These are phyloP conservation scores for Hypselothyrea guttata DNA, from an alignment of 2,888 invertebrate genomes.

Conservation along the genomic window DNA sequence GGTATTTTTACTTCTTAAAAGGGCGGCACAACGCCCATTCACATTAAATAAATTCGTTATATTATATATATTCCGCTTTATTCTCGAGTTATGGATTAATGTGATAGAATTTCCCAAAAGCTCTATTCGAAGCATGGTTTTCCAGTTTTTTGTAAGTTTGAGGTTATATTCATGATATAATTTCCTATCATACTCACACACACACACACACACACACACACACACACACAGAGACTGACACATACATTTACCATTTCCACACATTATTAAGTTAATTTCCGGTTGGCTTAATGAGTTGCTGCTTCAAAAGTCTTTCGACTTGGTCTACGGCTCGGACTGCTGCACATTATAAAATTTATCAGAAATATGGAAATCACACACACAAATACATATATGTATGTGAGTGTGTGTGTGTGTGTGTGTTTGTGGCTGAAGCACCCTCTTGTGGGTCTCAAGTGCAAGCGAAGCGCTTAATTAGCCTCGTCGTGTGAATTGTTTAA, in stretches of 20 bases:
- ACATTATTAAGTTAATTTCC: slow-evolving; percentile 69
- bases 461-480: slow-evolving; percentile 69
- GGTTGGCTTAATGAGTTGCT: slow-evolving; percentile 51
- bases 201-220: slow-evolving; percentile 7
- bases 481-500: slow-evolving; percentile 71
- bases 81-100: too few relatives aligned
- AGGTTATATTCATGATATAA: neutral
- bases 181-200: neutral
- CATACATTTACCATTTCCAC: slow-evolving; percentile 25
- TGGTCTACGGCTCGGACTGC: slow-evolving; percentile 39
- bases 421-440: slow-evolving; percentile 36
- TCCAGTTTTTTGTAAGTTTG: too few relatives aligned
- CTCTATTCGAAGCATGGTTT: too few relatives aligned
- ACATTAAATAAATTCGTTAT: too few relatives aligned
- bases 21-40: too few relatives aligned
- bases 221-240: slow-evolving; percentile 24
- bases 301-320: slow-evolving; percentile 40
- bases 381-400: slow-evolving; percentile 15
- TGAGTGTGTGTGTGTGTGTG: too few relatives aligned
- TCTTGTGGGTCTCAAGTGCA: slow-evolving; percentile 59
- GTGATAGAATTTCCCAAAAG: too few relatives aligned
- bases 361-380: slow-evolving; percentile 63
- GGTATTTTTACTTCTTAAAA: too few relatives aligned
- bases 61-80: too few relatives aligned
- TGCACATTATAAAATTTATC: slow-evolving; percentile 70